Percentiles rank a stretch among this genome's conserved stretches.
Conservation (phyloP, 2,113 vertebrate species). For the Xenopus tropicalis region DNA sequence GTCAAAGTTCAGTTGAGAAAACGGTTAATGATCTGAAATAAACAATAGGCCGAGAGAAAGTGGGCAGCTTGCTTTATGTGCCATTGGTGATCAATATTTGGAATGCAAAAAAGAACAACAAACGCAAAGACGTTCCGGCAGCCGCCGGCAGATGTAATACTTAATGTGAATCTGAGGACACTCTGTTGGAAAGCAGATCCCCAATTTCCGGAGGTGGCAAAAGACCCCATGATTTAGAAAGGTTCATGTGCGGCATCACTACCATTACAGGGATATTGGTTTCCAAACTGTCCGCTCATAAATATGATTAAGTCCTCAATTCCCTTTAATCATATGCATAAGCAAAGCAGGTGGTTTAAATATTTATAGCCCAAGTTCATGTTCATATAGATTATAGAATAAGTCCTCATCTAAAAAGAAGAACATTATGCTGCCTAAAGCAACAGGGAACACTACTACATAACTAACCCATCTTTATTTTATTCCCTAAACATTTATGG, state of each 20-base stretch:
- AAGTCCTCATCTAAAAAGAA: too few species aligned
- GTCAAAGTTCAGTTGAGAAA: slow-evolving; percentile 1
- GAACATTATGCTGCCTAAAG: too few species aligned
- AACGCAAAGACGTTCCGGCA: background rate
- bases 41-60: background rate
- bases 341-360: slow-evolving; percentile 37
- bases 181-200: background rate
- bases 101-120: background rate
- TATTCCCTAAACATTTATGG: too few species aligned
- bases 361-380: slow-evolving; percentile 32
- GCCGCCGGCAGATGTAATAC: background rate
- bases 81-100: background rate
- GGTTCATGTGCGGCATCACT: background rate
- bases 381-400: background rate
- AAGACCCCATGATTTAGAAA: background rate
- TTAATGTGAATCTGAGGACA: background rate
- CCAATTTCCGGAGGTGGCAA: background rate
- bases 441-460: too few species aligned
- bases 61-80: background rate
- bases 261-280: slow-evolving; percentile 21
- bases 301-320: slow-evolving; percentile 31
- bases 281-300: slow-evolving; percentile 25
- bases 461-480: too few species aligned
- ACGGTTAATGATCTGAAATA: background rate
- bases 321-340: slow-evolving; percentile 16